Percentiles rank a stretch among this genome's conserved stretches.
Evolutionary conservation across 2,888 invertebrate genomes (phyloP).

Genomic region (Drosophila tripunctata): DNA sequence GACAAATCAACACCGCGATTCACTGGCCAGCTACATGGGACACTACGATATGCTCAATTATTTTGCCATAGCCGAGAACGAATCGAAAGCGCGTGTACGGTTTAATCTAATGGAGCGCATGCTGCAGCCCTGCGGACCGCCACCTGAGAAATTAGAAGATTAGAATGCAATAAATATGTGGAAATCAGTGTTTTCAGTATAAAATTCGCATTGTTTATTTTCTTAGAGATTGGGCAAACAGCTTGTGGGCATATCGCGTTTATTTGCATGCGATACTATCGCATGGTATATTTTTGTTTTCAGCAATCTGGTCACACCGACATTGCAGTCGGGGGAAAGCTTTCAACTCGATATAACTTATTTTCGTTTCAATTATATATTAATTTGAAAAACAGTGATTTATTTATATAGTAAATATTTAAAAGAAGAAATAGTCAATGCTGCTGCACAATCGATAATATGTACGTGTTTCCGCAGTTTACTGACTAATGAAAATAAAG

Average conservation of each 20-base stretch:
- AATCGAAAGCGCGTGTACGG: conserved; percentile 96
- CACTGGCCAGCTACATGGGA: conserved; percentile 97
- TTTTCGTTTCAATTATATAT: conserved; percentile 73
- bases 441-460: conserved; percentile 35
- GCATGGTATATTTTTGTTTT: conserved; percentile 3
- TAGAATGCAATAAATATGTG: conserved; percentile 80
- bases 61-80: conserved; percentile 98
- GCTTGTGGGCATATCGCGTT: neutral
- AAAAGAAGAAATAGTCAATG: conserved; percentile 26
- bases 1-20: conserved; percentile 98
- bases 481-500: conserved; percentile 25
- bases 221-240: conserved; percentile 9
- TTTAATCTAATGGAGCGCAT: conserved; percentile 99
- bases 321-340: conserved; percentile 57
- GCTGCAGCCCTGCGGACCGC: conserved; percentile 99
- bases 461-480: conserved; percentile 34
- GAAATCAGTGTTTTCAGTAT: neutral
- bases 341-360: conserved; percentile 70
- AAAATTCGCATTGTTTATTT: neutral
- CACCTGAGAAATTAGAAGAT: conserved; percentile 98
- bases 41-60: conserved; percentile 97
- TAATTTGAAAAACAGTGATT: conserved; percentile 52
- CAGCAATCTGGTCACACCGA: conserved; percentile 19
- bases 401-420: conserved; percentile 41
- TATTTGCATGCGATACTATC: neutral